Conservation (phyloP, 1,140 invertebrate species). For the Drosophila busckii region DNA sequence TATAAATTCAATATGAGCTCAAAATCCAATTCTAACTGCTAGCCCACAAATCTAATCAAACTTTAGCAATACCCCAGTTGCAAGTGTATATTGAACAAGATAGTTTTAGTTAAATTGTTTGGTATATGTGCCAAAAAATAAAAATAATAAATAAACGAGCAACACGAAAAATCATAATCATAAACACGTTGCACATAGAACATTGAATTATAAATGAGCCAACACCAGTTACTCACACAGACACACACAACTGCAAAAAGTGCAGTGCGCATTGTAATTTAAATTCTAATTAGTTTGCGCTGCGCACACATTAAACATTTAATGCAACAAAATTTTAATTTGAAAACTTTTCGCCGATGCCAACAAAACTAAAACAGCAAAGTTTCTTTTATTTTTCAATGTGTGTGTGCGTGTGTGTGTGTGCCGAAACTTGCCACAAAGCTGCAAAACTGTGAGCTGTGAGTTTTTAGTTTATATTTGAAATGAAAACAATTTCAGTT, state of each 20-base stretch:
- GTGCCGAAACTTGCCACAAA: conserved; percentile 21
- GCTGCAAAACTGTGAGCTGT: conserved; percentile 25
- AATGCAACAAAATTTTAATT: conserved; percentile 57
- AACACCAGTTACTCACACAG: conserved; percentile 8
- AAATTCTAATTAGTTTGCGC: conserved; percentile 54
- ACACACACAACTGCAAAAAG: conserved; percentile 6
- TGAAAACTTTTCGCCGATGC: conserved; percentile 40
- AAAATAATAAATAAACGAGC: conserved; percentile 16
- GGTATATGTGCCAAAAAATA: conserved; percentile 15
- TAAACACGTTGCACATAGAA: conserved; percentile 37
- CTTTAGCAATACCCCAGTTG: too few species aligned
- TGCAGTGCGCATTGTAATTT: conserved; percentile 42
- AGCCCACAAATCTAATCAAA: too few species aligned
- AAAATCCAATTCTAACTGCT: too few species aligned
- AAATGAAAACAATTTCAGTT: conserved; percentile 65
- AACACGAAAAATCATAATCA: conserved; percentile 60
- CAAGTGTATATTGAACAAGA: too few species aligned
- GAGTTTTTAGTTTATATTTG: conserved; percentile 51
- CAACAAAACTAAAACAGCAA: neutral
- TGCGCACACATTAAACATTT: conserved; percentile 50
- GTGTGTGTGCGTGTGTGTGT: conserved; percentile 1
- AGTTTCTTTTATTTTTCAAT: neutral
- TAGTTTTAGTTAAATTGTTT: neutral
- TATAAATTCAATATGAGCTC: too few species aligned
- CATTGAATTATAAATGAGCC: conserved; percentile 54